phyloP scores from a whole-genome alignment of 2,888 invertebrate genomes.

The Anthoptus insignis region DNA sequence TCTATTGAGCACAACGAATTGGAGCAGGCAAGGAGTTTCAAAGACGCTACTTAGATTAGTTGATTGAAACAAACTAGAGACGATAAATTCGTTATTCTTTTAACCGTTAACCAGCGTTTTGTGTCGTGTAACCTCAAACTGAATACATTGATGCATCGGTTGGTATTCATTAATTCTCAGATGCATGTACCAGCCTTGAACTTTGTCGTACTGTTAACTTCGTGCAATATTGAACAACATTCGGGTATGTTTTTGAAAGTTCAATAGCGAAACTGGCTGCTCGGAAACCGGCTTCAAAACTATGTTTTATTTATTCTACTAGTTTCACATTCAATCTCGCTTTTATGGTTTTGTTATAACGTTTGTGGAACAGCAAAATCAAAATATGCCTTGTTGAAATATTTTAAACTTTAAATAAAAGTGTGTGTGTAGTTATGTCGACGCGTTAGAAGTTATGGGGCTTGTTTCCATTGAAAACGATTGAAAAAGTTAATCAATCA shows the following conservation, averaged over 20 bases:
- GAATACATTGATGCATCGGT: neutral
- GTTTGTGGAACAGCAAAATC: no score
- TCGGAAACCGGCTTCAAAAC: conserved; percentile 20
- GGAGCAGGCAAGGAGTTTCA: no score
- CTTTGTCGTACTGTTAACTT: conserved; percentile 25
- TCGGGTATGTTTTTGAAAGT: conserved; percentile 32
- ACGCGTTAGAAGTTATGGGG: no score
- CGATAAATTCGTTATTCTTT: neutral
- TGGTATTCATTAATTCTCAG: conserved; percentile 6
- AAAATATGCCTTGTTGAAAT: no score
- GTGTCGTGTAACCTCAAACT: neutral
- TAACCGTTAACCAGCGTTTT: neutral
- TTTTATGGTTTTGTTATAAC: neutral
- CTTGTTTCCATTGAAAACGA: no score
- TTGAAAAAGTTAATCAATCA: no score
- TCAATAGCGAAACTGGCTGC: conserved; percentile 29
- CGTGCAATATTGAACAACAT: conserved; percentile 33
- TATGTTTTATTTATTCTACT: conserved; percentile 28
- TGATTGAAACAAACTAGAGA: no score
- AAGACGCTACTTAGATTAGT: no score
- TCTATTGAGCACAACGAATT: no score
- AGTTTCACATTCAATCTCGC: conserved; percentile 26
- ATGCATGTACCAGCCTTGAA: conserved; percentile 27
- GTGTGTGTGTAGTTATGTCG: no score
- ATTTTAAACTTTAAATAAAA: no score